Base-by-base conservation (phyloP, 2,797 vertebrate genomes). In the Semaprochilodus insignis region DNA sequence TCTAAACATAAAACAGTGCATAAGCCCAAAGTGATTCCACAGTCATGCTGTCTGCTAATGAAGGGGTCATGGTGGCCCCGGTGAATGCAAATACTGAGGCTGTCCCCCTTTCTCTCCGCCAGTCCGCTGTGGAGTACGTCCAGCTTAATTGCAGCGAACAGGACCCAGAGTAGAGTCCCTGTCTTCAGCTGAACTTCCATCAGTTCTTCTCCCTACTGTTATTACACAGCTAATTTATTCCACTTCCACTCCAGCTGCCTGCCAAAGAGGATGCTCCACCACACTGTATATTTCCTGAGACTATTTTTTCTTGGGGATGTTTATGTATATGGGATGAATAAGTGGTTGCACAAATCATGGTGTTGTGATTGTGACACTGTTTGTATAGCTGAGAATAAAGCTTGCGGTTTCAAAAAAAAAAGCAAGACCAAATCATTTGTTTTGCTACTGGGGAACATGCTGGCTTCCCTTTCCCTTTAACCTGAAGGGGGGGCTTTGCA, bases 61-160 rank as follows among this genome's bases (percentile, higher is more conserved):
- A 60, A 25, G 59, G n/a, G 23, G 23, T 60, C 23, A 14, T 25
- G 59, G 59, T 3, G n/a, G n/a, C 2, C 59, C n/a, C 0, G 59
- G 6, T 74, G 17, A 55, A 23, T 52, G 25, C 70, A 75, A 48
- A 25, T 75, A 70, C 44, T 59, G 19, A 79, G 57, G 71, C 48
- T 73, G 4, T 69, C n/a, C 66, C 0, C 78, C 19, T 80, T 14
- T 87, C 57, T 80, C n/a, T 63, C 71, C 82, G 70, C 77, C 90
- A 94, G 90, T 91, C 73, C 2, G 90, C 89, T 6, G 86, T 94
- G 82, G 92, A 94, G 81, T 95, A 94, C 4, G 93, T 88, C 4
- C 90, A 95, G 82, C 86, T 94, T 84, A 95, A 93, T 77, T 81
- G 83, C 52, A 74, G 55, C 52, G 78, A 86, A 16, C 54, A 57